Conservation (phyloP, 2,113 vertebrate genomes). For the Ophiodon elongatus region DNA sequence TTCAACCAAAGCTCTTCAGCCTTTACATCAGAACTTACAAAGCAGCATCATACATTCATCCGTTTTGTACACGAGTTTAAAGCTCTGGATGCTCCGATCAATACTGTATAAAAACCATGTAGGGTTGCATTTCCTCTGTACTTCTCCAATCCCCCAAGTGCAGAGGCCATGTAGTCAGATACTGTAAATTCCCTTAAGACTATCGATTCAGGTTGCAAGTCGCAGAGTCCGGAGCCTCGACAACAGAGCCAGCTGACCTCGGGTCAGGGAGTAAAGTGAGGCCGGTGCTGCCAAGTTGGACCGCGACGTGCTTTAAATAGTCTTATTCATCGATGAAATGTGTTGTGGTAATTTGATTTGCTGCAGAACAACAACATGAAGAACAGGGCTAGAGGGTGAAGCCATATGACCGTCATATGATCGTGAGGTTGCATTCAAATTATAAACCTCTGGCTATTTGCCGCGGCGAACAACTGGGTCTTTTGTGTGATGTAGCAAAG, state of each 20-base stretch:
- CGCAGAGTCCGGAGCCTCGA: slow-evolving; percentile 53
- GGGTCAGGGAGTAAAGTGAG: slow-evolving; percentile 33
- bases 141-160: slow-evolving; percentile 71
- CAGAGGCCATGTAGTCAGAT: slow-evolving; percentile 75
- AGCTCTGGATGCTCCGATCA: slow-evolving; percentile 59
- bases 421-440: slow-evolving; percentile 14
- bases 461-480: slow-evolving; percentile 31
- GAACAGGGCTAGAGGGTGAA: neutral
- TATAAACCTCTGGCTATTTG: slow-evolving; percentile 13
- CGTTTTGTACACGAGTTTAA: slow-evolving; percentile 43
- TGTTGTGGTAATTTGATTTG: slow-evolving; percentile 60
- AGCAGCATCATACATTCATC: slow-evolving; percentile 23
- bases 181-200: slow-evolving; percentile 73
- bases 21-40: slow-evolving; percentile 6
- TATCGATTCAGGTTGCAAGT: slow-evolving; percentile 76
- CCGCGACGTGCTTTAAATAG: slow-evolving; percentile 42
- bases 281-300: slow-evolving; percentile 10
- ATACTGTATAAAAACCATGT: slow-evolving; percentile 67
- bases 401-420: slow-evolving; percentile 63
- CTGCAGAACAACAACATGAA: slow-evolving; percentile 41
- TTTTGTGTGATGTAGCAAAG: slow-evolving; percentile 44
- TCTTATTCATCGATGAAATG: slow-evolving; percentile 37
- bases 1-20: slow-evolving; percentile 24
- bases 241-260: slow-evolving; percentile 56
- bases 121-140: slow-evolving; percentile 69